Evolutionary conservation across 2,797 vertebrate genomes (phyloP).

Genomic region (Iguana delicatissima): DNA sequence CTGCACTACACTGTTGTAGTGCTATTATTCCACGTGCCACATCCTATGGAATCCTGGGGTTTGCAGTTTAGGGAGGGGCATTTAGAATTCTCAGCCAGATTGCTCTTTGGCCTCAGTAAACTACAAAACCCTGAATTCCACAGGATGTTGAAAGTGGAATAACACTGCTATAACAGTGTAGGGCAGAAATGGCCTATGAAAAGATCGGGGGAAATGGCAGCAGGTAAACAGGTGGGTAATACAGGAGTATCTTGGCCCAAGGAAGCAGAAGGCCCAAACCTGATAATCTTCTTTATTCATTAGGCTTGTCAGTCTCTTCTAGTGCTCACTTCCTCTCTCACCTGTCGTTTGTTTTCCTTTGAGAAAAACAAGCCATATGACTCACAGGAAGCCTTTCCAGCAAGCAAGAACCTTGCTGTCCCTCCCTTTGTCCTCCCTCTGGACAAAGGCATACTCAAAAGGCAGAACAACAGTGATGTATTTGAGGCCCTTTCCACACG

Average conservation of each 20-base stretch:
- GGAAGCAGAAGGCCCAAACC: not conserved
- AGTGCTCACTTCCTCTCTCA: not conserved
- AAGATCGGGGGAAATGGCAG: not conserved
- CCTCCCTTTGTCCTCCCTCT: not conserved
- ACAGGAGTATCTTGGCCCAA: not conserved
- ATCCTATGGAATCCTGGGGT: too few relatives aligned
- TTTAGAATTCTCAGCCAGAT: too few relatives aligned
- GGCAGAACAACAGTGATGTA: not conserved
- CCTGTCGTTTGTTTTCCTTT: not conserved
- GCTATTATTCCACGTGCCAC: too few relatives aligned
- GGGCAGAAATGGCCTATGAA: too few relatives aligned
- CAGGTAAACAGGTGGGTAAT: not conserved
- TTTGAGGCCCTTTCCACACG: too few relatives aligned
- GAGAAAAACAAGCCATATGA: conserved; percentile 36
- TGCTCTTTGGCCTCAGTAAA: too few relatives aligned
- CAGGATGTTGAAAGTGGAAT: too few relatives aligned
- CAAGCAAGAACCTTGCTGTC: conserved; percentile 12
- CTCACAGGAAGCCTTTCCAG: not conserved
- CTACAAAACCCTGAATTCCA: too few relatives aligned
- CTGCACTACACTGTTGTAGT: too few relatives aligned
- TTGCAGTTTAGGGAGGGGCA: too few relatives aligned
- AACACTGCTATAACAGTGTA: too few relatives aligned
- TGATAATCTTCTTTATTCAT: conserved; percentile 16
- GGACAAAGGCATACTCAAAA: not conserved
- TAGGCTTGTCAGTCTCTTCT: conserved; percentile 33